Base-by-base conservation (phyloP, 2,888 invertebrate genomes). In the Chaetogeoica ovagalla region DNA sequence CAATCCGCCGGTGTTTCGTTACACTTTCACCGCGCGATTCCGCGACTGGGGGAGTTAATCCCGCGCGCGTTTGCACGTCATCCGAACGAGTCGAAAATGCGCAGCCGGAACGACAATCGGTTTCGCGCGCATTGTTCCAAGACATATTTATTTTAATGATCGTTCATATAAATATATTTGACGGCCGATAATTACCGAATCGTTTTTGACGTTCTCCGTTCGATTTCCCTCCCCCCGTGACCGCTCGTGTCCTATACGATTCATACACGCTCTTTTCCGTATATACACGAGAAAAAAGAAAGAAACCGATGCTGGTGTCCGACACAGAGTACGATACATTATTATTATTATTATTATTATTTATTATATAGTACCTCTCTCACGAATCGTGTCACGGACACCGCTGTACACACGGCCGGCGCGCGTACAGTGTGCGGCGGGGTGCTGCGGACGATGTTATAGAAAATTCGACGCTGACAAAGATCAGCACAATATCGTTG, bases 361-460 rank as follows among this genome's bases (percentile, higher is more conserved):
- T n/a, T n/a, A n/a, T n/a, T n/a, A 39, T 30, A 39, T 66, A 37
- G 30, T 39, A 11, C 48, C 73, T 75, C 73, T 75, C 75, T 75
- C 75, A 59, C 62, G 57, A 79, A 71, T 63, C 63, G 71, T 79
- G 79, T 79, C 79, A 79, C 63, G 79, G 79, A 71, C 79, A 71
- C 63, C 57, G 17, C 63, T 63, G 17, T 17, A 74, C n/a, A n/a
- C n/a, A n/a, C n/a, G n/a, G n/a, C n/a, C n/a, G n/a, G n/a, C n/a
- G n/a, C n/a, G n/a, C n/a, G n/a, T n/a, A n/a, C n/a, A n/a, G n/a
- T n/a, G n/a, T n/a, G n/a, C n/a, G n/a, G n/a, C n/a, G 4, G 30
- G 1, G 30, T 30, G 30, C 4, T 30, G 30, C 30, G 4, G 30
- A 52, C 21, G 52, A 55, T 69, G 62, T 77, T 71, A 71, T 70